Base-by-base conservation (phyloP, 2,797 vertebrate genomes). In the Fundulus diaphanus region DNA sequence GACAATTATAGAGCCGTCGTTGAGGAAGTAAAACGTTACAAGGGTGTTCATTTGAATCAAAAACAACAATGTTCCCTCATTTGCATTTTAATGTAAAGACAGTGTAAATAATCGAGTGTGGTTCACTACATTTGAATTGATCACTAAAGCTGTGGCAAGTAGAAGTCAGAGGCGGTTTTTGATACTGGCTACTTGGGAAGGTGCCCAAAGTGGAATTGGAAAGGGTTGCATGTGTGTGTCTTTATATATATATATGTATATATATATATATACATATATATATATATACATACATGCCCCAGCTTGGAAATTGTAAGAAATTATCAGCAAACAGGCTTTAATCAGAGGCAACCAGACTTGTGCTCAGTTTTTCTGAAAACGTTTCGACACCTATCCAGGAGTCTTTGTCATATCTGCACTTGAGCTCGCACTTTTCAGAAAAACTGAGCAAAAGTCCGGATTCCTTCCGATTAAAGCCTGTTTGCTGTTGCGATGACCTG, bases 1-100 rank as follows among this genome's bases (percentile, higher is more conserved):
- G 29, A 68, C 1, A 31, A 73, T 72, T 44, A 74, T 0, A 33
- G 42, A 74, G 42, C 1, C 18, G 9, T 42, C 13, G 51, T 13
- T 77, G 68, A 44, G 3, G 22, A 73, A 59, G 42, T 54, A n/a
- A 71, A 73, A 52, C 8, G n/a, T 59, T 57, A n/a, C 51, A 15
- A 4, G 0, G 27, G 44, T 74, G 24, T 27, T 69, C 18, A 5
- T 66, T 75, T 75, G 48, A 77, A 27, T 27, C 12, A 57, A 8
- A 46, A 75, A n/a, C 40, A 5, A 59, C 27, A 27, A 13, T 29
- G 2, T 42, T 65, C n/a, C 22, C 1, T 4, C 48, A 24, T 73
- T 65, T 61, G 22, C 9, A 77, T 77, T 68, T 73, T 37, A 56
- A 63, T 48, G n/a, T 31, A 52, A 22, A 61, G 31, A 65, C 33